A percentile compares a stretch with the other conserved stretches of the same genome.
phyloP scores from a whole-genome alignment of 37 sponge, comb jelly and placozoan genomes.

The Bolinopsis microptera region DNA sequence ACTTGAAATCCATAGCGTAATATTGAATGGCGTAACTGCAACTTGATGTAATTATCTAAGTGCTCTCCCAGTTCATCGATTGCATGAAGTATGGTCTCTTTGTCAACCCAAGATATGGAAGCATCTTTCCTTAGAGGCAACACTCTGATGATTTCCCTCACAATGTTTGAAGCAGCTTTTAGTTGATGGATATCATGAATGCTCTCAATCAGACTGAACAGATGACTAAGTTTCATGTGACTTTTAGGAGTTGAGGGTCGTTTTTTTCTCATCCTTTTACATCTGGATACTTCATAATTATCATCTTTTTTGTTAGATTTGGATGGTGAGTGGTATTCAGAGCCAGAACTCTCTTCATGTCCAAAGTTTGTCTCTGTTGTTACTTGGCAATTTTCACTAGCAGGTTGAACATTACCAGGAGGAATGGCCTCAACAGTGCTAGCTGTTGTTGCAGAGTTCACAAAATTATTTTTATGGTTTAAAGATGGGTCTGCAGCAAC shows the following conservation, averaged over 20 bases:
- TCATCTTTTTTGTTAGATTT: background rate
- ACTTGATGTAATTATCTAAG: background rate
- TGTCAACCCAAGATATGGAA: background rate
- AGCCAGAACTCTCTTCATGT: too few species aligned
- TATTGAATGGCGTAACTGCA: background rate
- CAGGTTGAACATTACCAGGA: background rate
- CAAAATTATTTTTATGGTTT: too few species aligned
- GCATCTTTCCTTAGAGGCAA: background rate
- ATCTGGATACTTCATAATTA: background rate
- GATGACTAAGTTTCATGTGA: background rate
- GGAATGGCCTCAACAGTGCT: background rate
- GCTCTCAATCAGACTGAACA: background rate
- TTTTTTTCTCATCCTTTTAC: background rate
- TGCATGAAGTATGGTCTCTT: background rate
- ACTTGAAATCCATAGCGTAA: background rate
- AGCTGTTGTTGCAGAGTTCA: background rate
- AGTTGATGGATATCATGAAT: background rate
- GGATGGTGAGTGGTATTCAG: background rate
- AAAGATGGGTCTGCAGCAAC: background rate
- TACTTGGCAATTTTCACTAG: background rate
- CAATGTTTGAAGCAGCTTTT: background rate
- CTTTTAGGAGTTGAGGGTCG: background rate
- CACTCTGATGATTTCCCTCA: background rate
- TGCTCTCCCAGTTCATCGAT: background rate
- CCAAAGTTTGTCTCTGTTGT: background rate